Evolutionary conservation across 2,113 vertebrate species (phyloP), one percentile per base, ranked within the genome.

Genomic region (Gadus chalcogrammus): DNA sequence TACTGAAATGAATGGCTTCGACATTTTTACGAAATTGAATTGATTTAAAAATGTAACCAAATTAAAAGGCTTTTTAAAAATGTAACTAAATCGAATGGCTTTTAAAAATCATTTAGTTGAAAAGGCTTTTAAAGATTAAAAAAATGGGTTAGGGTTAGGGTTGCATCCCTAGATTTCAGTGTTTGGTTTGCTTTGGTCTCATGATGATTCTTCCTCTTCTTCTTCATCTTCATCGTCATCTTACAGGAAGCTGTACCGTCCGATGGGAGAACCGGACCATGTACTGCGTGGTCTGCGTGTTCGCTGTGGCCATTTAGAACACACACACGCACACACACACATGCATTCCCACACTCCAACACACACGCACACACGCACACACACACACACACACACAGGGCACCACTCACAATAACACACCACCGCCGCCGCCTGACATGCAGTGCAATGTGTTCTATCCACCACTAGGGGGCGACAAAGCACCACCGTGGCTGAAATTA

Each of bases 241-340:
- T 20, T 15, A 15, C 89, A 98, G 97, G 95, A 79, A 96, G 94
- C 83, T 97, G 93, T 85, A 97, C 96, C 0, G 91, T 99, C 48
- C 92, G 95, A 88, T 99, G 97, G 97, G 96, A 98, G 83, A 99
- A 95, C 87, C 89, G 95, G 76, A 97, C 97, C 79, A 99, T 99
- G 96, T 97, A 98, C 88, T 99, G 96, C 61, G 93, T 98, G 24
- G 95, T 98, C 81, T 95, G 94, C 13, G 94, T 98, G 74, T 99
- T 99, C 82, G 97, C 96, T 12, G 91, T 97, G 79, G 93, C 95
- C 27, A 90, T 97, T 5, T 85, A 81, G 1, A 9, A 67, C 15
- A 18, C n/a, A 24, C 27, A 64, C 64, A 65, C 53, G 61, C 38
- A 38, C 63, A n/a, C 63, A 35, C 22, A 31, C 52, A 1, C 18